Evolutionary conservation across 2,888 invertebrate genomes (phyloP).

Genomic region (Mechanitis messenoides): DNA sequence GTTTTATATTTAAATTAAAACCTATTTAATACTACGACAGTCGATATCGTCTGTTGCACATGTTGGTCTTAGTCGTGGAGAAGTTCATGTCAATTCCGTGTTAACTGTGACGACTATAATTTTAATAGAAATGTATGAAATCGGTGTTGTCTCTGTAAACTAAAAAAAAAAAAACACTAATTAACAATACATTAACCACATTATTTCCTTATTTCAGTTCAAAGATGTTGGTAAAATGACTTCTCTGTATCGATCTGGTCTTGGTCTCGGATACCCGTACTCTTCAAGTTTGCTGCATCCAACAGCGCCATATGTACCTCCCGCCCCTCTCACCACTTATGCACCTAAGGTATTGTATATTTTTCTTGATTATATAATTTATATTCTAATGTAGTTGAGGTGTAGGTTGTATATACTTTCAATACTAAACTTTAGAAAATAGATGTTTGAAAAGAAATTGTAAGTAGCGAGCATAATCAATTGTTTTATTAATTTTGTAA

Average conservation of each 20-base stretch:
- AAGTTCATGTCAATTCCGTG: no score
- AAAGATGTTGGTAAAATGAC: constrained; percentile 93
- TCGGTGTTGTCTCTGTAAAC: not conserved
- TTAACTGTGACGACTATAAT: no score
- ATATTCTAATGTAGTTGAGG: not conserved
- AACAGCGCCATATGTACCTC: constrained; percentile 91
- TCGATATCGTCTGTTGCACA: no score
- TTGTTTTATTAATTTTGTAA: not conserved
- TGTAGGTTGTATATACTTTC: constrained; percentile 7
- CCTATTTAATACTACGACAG: no score
- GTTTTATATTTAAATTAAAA: no score
- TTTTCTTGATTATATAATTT: not conserved
- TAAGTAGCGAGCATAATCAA: not conserved
- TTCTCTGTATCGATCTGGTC: constrained; percentile 85
- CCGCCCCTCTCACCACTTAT: constrained; percentile 89
- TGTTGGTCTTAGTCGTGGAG: no score
- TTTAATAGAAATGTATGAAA: not conserved
- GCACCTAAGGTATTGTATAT: constrained; percentile 86
- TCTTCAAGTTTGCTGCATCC: constrained; percentile 88
- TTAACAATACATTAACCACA: not conserved
- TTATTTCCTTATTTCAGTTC: constrained; percentile 73
- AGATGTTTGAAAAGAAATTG: not conserved
- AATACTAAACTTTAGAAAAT: not conserved
- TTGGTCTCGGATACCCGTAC: constrained; percentile 86
- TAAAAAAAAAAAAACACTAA: not conserved